Evolutionary conservation across 2,113 vertebrate genomes (phyloP).

Genomic region (Campylorhamphus procurvoides): DNA sequence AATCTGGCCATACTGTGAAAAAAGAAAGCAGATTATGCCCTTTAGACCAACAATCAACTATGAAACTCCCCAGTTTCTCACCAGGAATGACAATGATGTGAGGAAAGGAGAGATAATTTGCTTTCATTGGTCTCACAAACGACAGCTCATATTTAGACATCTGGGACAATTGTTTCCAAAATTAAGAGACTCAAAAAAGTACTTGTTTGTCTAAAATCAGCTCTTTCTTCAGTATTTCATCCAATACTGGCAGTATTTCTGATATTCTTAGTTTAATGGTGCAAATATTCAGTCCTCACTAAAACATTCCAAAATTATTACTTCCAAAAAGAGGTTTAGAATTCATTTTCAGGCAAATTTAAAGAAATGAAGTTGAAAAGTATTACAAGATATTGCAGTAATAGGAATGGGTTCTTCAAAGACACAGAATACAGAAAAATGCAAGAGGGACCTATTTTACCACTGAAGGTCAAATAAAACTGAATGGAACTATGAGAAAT

Average conservation of each 20-base stretch:
- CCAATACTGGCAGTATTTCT: constrained; percentile 11
- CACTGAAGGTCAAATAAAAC: background rate
- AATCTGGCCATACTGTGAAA: background rate
- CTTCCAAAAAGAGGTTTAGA: background rate
- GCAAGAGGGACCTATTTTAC: background rate
- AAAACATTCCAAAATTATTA: background rate
- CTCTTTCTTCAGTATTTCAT: background rate
- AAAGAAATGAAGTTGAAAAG: background rate
- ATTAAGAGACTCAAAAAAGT: background rate
- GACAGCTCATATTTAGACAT: constrained; percentile 25
- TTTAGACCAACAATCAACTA: background rate
- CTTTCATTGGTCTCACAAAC: background rate
- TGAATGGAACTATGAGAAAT: background rate
- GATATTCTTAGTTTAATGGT: background rate
- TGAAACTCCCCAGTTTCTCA: background rate
- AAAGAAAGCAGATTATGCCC: background rate
- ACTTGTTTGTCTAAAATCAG: constrained; percentile 18
- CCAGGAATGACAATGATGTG: background rate
- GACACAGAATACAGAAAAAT: background rate
- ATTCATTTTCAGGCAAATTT: background rate
- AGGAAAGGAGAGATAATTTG: background rate
- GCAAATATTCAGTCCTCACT: background rate
- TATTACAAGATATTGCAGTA: background rate
- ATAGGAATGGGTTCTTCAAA: background rate
- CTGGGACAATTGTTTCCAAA: constrained; percentile 47